phyloP scores from a whole-genome alignment of 2,113 vertebrate genomes.

The Typhlomys cinereus region DNA sequence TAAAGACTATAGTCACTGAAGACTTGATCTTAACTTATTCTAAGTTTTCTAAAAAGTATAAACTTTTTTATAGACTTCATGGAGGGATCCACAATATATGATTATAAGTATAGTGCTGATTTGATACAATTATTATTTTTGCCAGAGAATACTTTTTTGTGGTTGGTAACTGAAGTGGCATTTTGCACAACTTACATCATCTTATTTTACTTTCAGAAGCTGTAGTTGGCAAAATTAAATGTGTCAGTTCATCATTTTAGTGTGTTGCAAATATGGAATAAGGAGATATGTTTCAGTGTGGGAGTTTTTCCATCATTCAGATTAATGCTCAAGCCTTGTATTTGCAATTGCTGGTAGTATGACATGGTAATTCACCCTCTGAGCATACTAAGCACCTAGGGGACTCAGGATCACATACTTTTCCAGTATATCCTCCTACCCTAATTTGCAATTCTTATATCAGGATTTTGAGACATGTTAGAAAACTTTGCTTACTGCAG shows the following conservation, averaged over 20 bases:
- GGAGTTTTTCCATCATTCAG: not conserved
- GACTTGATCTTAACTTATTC: slow-evolving; percentile 11
- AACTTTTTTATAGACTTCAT: not conserved
- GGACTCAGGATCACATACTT: too few relatives aligned
- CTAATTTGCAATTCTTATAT: too few relatives aligned
- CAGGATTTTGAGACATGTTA: too few relatives aligned
- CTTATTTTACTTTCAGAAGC: not conserved
- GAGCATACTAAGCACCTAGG: not conserved
- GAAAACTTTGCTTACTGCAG: not conserved
- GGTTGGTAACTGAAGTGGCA: not conserved
- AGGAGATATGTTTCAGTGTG: not conserved
- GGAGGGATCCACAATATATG: not conserved
- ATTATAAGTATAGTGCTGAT: not conserved
- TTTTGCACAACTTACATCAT: not conserved
- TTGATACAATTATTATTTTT: not conserved
- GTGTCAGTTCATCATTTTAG: slow-evolving; percentile 23
- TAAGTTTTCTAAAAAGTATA: not conserved
- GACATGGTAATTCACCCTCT: not conserved
- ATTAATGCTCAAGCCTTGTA: not conserved
- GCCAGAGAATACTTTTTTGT: not conserved
- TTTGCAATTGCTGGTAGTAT: not conserved
- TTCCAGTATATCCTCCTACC: too few relatives aligned
- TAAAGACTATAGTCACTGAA: not conserved
- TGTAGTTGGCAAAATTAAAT: slow-evolving; percentile 29
- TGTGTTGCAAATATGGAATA: not conserved